Percentiles rank a stretch among this genome's conserved stretches.
Conservation (phyloP, 2,797 vertebrate species). For the Mionectes olivaceus region DNA sequence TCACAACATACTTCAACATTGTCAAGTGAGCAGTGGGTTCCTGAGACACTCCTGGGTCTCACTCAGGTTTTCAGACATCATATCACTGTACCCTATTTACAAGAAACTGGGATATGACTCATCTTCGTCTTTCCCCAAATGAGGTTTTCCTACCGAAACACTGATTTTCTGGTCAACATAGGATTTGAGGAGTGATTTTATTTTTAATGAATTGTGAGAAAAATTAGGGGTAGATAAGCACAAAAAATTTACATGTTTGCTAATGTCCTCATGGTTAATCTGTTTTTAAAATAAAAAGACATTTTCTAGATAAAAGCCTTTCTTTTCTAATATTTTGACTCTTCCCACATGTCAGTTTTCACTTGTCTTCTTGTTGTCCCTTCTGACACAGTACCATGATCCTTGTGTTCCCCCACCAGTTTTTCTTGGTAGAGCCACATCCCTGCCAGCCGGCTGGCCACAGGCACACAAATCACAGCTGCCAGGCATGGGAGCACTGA, state of each 20-base stretch:
- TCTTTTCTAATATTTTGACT: neutral
- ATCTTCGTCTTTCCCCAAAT: neutral
- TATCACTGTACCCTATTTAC: neutral
- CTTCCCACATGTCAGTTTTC: neutral
- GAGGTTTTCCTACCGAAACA: neutral
- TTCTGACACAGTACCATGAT: neutral
- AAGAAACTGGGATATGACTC: neutral
- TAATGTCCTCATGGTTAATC: neutral
- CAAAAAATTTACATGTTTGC: neutral
- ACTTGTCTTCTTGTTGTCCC: neutral
- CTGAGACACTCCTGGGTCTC: neutral
- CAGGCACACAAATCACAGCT: slow-evolving; percentile 18
- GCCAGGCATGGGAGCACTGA: neutral
- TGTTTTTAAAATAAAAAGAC: neutral
- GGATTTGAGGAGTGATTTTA: neutral
- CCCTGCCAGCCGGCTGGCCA: neutral
- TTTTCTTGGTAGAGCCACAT: neutral
- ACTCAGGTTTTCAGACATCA: neutral
- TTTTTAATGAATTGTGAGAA: neutral
- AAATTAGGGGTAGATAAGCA: neutral
- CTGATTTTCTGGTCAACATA: neutral
- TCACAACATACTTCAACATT: neutral
- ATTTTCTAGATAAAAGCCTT: neutral
- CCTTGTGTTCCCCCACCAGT: neutral
- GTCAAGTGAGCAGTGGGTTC: neutral